These are phyloP conservation scores for Muntiacus muntjak DNA, from an alignment of 2,113 vertebrate species.

Conservation along the genomic window DNA sequence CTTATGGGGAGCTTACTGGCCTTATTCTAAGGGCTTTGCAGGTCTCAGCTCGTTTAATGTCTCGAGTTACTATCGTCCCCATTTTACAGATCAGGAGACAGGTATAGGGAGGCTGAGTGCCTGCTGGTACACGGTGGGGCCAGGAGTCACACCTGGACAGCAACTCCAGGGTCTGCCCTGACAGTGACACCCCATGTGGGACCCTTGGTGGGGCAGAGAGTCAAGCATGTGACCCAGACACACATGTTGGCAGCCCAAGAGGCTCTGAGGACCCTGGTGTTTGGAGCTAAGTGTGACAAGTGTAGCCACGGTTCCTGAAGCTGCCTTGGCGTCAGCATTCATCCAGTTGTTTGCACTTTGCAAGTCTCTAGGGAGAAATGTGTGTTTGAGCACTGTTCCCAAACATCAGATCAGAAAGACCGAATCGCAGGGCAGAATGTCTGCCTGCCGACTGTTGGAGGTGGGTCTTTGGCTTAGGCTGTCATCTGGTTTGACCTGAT, in stretches of 20 bases:
- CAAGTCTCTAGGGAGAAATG: neutral
- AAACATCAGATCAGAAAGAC: neutral
- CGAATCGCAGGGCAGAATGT: too few relatives aligned
- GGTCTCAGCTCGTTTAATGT: too few relatives aligned
- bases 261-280: neutral
- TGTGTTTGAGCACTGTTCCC: neutral
- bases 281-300: neutral
- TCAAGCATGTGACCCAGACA: rapidly evolving
- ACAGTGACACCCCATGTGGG: neutral
- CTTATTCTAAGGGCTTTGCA: rapidly evolving
- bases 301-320: neutral
- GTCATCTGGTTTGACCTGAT: neutral
- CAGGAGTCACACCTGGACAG: rapidly evolving
- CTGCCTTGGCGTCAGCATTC: rapidly evolving
- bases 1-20: neutral
- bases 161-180: neutral
- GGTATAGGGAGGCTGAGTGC: too few relatives aligned
- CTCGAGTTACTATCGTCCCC: rapidly evolving
- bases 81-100: neutral
- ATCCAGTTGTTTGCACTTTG: neutral
- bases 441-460: rapidly evolving
- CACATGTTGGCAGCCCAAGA: rapidly evolving
- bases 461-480: neutral
- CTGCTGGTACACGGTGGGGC: neutral
- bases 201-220: neutral